A percentile compares a stretch with the other conserved stretches of the same genome.
phyloP scores from a whole-genome alignment of 2,113 vertebrate genomes.

The Calypte anna region DNA sequence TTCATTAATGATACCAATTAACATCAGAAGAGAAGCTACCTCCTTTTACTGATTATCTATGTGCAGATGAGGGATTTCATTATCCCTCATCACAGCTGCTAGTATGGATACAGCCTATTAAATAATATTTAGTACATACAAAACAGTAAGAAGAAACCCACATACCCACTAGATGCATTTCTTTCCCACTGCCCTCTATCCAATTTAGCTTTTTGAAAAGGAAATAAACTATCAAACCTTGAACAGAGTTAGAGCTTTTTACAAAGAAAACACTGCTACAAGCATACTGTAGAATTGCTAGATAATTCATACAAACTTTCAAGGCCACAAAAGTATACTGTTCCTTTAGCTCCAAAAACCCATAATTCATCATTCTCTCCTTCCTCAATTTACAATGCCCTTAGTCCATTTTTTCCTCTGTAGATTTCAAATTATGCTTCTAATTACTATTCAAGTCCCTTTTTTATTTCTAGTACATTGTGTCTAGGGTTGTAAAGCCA shows the following conservation, averaged over 20 bases:
- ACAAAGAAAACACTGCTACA: slow-evolving; percentile 26
- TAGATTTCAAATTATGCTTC: slow-evolving; percentile 2
- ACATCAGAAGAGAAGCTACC: background rate
- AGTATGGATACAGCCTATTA: background rate
- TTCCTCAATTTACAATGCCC: slow-evolving; percentile 17
- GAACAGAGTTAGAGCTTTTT: background rate
- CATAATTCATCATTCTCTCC: slow-evolving; percentile 4
- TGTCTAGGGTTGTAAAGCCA: slow-evolving; percentile 14
- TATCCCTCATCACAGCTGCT: background rate
- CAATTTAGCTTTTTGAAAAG: background rate
- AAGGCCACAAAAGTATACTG: background rate
- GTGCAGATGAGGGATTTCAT: background rate
- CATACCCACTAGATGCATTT: background rate
- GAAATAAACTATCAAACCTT: background rate
- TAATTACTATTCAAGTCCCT: slow-evolving; percentile 27
- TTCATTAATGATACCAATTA: background rate
- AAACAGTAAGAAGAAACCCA: background rate
- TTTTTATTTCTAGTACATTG: slow-evolving; percentile 12
- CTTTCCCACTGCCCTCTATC: background rate
- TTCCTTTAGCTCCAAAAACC: slow-evolving; percentile 22
- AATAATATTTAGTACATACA: background rate
- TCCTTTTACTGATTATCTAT: background rate
- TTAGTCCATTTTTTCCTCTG: slow-evolving; percentile 3
- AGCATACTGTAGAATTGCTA: background rate
- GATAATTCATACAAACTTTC: slow-evolving; percentile 38